phyloP scores from a whole-genome alignment of 2,113 vertebrate genomes.

The Oncorhynchus mykiss region DNA sequence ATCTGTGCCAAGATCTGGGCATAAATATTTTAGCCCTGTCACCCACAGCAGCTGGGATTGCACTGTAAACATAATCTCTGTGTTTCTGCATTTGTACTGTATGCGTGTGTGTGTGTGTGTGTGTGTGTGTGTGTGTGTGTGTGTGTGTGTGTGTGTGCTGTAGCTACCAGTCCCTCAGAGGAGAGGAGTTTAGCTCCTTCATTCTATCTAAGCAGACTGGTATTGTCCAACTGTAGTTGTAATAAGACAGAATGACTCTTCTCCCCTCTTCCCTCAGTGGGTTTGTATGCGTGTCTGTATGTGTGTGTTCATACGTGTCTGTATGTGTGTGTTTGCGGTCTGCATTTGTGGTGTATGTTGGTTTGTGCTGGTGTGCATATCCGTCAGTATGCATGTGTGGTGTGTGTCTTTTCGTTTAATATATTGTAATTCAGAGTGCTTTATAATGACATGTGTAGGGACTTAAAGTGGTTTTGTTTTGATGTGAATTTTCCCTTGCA shows the following conservation, averaged over 20 bases:
- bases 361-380: background rate
- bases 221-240: too few species aligned
- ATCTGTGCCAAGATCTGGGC: conserved; percentile 51
- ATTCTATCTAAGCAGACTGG: too few species aligned
- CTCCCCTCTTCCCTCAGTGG: too few species aligned
- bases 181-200: too few species aligned
- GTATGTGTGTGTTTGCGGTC: conserved; percentile 6
- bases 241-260: too few species aligned
- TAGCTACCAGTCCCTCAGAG: too few species aligned
- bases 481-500: background rate
- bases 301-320: background rate
- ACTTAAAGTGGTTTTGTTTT: background rate
- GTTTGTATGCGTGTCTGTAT: background rate
- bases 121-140: conserved; percentile 3
- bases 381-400: conserved; percentile 20
- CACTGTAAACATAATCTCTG: conserved; percentile 41
- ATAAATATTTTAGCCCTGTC: conserved; percentile 69
- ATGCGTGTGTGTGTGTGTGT: conserved; percentile 2
- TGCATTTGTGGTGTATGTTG: background rate
- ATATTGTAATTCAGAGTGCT: conserved; percentile 32
- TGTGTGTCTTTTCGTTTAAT: conserved; percentile 24
- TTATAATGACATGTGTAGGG: conserved; percentile 10
- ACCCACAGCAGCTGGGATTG: conserved; percentile 55
- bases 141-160: conserved; percentile 3
- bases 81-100: conserved; percentile 14